Evolutionary conservation across 2,888 invertebrate genomes (phyloP).

Genomic region (Melangyna quadrimaculata): DNA sequence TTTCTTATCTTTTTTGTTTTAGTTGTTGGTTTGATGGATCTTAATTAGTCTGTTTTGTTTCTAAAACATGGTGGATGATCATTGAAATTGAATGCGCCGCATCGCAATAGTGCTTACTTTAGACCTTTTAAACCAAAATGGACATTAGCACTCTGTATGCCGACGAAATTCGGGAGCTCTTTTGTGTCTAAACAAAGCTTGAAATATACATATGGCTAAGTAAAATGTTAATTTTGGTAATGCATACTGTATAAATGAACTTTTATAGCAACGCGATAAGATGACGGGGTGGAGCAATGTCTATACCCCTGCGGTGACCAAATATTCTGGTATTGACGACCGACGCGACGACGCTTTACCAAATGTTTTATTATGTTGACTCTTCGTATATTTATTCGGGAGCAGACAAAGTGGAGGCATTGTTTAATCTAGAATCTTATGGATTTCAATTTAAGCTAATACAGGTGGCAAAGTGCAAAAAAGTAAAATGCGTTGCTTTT

Average conservation of each 20-base stretch:
- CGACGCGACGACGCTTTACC: no score
- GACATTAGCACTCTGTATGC: not conserved
- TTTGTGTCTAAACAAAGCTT: constrained; percentile 13
- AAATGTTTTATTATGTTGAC: constrained; percentile 56
- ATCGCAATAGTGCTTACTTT: constrained; percentile 27
- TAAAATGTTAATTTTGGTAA: constrained; percentile 65
- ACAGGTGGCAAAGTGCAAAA: constrained; percentile 56
- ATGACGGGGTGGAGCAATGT: not conserved
- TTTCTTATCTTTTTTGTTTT: not conserved
- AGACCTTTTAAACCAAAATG: constrained; percentile 30
- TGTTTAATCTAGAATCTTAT: constrained; percentile 60
- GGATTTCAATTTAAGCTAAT: constrained; percentile 28
- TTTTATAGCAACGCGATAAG: not conserved
- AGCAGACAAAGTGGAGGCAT: constrained; percentile 52
- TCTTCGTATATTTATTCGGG: constrained; percentile 38
- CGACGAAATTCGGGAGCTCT: not conserved
- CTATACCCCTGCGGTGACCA: not conserved
- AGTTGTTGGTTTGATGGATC: not conserved
- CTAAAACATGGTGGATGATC: not conserved
- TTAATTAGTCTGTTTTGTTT: constrained; percentile 21
- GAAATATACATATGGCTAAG: constrained; percentile 23
- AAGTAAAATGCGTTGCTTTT: constrained; percentile 38
- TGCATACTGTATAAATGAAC: constrained; percentile 17
- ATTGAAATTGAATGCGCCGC: not conserved
- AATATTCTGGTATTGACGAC: constrained; percentile 28